Conservation (phyloP, 2,113 vertebrate genomes). For the Podocnemis expansa region DNA sequence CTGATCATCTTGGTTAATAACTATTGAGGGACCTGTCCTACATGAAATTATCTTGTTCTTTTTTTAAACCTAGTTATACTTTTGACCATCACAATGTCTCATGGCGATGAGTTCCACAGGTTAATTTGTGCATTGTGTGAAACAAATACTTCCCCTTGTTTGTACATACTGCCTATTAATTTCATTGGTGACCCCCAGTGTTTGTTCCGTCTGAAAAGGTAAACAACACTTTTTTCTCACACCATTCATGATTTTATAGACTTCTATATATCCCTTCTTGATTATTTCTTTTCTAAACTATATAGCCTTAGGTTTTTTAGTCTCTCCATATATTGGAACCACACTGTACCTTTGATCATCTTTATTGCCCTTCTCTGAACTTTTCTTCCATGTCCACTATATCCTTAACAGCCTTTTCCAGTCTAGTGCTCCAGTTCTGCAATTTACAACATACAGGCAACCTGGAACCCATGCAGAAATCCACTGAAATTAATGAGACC, state of each 20-base stretch:
- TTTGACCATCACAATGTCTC: not conserved
- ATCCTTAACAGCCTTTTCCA: not conserved
- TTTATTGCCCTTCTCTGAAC: not conserved
- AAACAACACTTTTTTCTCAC: not conserved
- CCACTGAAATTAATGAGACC: not conserved
- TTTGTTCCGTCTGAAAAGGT: not conserved
- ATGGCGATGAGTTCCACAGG: not conserved
- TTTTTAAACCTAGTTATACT: not conserved
- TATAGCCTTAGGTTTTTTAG: not conserved
- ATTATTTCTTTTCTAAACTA: not conserved
- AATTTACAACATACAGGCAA: not conserved
- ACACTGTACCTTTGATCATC: not conserved
- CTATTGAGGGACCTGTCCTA: not conserved
- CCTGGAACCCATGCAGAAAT: not conserved
- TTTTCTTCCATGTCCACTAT: not conserved
- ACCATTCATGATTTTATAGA: not conserved
- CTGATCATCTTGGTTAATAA: not conserved
- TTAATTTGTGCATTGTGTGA: not conserved
- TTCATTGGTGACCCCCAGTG: not conserved
- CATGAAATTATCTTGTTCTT: not conserved
- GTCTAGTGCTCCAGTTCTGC: not conserved
- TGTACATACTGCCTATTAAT: not conserved
- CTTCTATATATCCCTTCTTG: not conserved
- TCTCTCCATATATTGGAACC: not conserved
- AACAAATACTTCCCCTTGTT: not conserved